A percentile compares a stretch with the other conserved stretches of the same genome.
These are phyloP conservation scores for Melangyna quadrimaculata DNA, from an alignment of 2,888 invertebrate species.

Conservation along the genomic window DNA sequence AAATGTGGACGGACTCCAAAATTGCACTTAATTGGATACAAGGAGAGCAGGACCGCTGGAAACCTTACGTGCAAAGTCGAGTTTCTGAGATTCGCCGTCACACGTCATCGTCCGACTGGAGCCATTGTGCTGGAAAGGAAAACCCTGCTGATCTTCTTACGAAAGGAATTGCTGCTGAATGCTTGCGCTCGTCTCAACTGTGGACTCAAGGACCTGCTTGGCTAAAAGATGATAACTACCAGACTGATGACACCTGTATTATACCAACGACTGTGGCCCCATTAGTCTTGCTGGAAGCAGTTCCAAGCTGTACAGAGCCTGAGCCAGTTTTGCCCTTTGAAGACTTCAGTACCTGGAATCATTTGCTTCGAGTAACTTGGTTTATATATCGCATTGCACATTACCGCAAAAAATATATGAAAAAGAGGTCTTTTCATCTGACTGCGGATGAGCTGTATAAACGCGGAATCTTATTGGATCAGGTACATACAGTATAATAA, in stretches of 20 bases:
- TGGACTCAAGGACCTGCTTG: conserved; percentile 15
- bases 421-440: neutral
- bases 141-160: conserved; percentile 1
- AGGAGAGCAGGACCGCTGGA: conserved; percentile 1
- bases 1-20: neutral
- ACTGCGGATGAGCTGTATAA: conserved; percentile 11
- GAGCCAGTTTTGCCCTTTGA: neutral
- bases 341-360: conserved; percentile 17
- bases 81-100: conserved; percentile 1
- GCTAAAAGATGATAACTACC: conserved; percentile 1
- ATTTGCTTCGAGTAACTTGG: conserved; percentile 10
- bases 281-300: neutral
- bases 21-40: conserved; percentile 3
- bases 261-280: neutral
- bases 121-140: no score
- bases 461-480: conserved; percentile 16
- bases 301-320: neutral
- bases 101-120: neutral
- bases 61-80: conserved; percentile 6
- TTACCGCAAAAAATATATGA: neutral
- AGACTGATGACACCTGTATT: neutral
- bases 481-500: conserved; percentile 22
- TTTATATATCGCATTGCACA: conserved; percentile 5
- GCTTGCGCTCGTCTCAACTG: neutral
- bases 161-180: neutral